These are phyloP conservation scores for Xiphorhynchus elegans DNA, from an alignment of 2,113 vertebrate genomes.

Conservation along the genomic window DNA sequence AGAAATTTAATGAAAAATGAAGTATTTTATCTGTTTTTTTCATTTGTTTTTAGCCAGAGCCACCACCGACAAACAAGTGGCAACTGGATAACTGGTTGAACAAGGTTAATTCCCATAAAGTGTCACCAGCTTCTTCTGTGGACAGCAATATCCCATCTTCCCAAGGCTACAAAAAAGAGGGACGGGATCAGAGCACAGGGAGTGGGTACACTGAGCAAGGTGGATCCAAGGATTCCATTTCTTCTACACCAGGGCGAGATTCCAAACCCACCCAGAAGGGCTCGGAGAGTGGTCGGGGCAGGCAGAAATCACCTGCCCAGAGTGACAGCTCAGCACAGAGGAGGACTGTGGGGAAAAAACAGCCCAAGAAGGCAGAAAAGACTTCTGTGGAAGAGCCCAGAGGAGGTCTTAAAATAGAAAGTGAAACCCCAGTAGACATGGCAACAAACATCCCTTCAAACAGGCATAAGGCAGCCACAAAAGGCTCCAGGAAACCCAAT, in stretches of 20 bases:
- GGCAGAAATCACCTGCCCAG: slow-evolving; percentile 95
- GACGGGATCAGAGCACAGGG: slow-evolving; percentile 83
- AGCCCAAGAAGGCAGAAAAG: slow-evolving; percentile 96
- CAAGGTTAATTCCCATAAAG: slow-evolving; percentile 90
- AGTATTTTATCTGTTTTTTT: neutral
- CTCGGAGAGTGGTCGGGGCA: slow-evolving; percentile 85
- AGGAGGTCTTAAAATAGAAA: slow-evolving; percentile 94
- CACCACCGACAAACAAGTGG: slow-evolving; percentile 94
- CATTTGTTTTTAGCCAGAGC: slow-evolving; percentile 85
- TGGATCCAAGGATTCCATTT: slow-evolving; percentile 86
- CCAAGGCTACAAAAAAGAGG: slow-evolving; percentile 93
- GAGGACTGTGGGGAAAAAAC: slow-evolving; percentile 91
- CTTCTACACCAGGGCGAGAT: slow-evolving; percentile 85
- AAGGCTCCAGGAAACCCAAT: slow-evolving; percentile 92
- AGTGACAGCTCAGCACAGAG: slow-evolving; percentile 85
- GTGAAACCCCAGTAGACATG: slow-evolving; percentile 89
- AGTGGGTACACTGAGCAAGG: slow-evolving; percentile 83
- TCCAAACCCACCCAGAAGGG: slow-evolving; percentile 88
- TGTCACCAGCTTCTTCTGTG: slow-evolving; percentile 92
- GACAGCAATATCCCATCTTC: slow-evolving; percentile 89
- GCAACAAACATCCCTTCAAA: slow-evolving; percentile 84
- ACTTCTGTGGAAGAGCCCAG: slow-evolving; percentile 88
- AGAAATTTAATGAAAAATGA: neutral
- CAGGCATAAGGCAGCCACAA: slow-evolving; percentile 90
- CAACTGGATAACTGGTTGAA: slow-evolving; percentile 98